phyloP scores from a whole-genome alignment of 2,888 invertebrate species.

The Agrilus mali region DNA sequence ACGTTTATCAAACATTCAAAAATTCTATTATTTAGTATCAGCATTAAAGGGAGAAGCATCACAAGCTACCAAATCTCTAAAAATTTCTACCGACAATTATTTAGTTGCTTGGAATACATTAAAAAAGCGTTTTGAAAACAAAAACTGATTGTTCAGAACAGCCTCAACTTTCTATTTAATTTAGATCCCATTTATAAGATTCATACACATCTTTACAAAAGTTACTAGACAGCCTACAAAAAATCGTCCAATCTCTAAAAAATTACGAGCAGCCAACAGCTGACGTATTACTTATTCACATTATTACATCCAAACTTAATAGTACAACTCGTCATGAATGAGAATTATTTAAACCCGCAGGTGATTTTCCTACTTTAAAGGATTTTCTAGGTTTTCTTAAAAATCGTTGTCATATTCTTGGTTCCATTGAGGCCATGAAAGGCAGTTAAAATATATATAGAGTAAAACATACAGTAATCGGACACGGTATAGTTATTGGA shows the following conservation, averaged over 20 bases:
- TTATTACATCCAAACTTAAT: not conserved
- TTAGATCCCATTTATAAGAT: not conserved
- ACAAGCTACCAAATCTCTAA: not conserved
- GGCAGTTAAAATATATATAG: too few species aligned
- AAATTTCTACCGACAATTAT: not conserved
- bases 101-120: not conserved
- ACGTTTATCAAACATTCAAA: not conserved
- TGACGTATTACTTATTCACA: not conserved
- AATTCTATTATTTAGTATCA: slow-evolving; percentile 1
- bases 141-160: not conserved
- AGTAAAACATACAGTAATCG: too few species aligned
- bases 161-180: not conserved
- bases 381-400: too few species aligned
- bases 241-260: too few species aligned
- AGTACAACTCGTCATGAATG: not conserved
- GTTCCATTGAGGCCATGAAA: too few species aligned
- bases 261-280: not conserved
- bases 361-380: not conserved
- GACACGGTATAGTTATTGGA: too few species aligned
- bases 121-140: not conserved
- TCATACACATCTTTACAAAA: not conserved
- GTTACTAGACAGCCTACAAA: too few species aligned
- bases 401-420: too few species aligned
- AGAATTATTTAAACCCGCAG: not conserved
- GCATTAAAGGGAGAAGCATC: not conserved